These are phyloP conservation scores for Aethes cnicana DNA, from an alignment of 2,888 invertebrate genomes.

Conservation along the genomic window DNA sequence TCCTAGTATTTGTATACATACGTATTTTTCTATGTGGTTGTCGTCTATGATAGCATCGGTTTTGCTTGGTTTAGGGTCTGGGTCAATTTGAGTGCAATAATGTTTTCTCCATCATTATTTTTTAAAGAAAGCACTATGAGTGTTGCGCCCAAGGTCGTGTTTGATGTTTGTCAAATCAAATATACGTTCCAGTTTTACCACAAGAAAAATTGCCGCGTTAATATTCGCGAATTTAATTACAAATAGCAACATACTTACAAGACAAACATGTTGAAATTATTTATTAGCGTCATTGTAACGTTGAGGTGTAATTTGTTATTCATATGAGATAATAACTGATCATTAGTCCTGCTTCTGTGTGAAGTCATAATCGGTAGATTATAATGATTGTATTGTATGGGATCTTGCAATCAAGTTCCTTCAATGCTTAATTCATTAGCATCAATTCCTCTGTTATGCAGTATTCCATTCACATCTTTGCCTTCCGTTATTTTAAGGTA, in stretches of 20 bases:
- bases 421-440: too few relatives aligned
- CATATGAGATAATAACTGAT: constrained; percentile 5
- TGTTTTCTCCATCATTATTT: too few relatives aligned
- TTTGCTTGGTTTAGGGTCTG: too few relatives aligned
- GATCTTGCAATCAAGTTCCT: too few relatives aligned
- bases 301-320: not conserved
- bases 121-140: not conserved
- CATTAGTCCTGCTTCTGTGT: too few relatives aligned
- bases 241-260: constrained; percentile 3
- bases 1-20: too few relatives aligned
- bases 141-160: not conserved
- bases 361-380: too few relatives aligned
- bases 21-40: too few relatives aligned
- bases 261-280: constrained; percentile 14
- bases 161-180: constrained; percentile 27
- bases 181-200: constrained; percentile 14
- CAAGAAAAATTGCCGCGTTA: constrained; percentile 19
- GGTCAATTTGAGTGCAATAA: too few relatives aligned
- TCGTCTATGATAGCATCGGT: too few relatives aligned
- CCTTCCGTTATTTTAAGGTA: constrained; percentile 15
- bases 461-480: not conserved
- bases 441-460: too few relatives aligned
- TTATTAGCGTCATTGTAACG: constrained; percentile 14
- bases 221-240: constrained; percentile 27
- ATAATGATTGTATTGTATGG: too few relatives aligned